Conservation (phyloP, 2,797 vertebrate genomes). For the Lutjanus campechanus region DNA sequence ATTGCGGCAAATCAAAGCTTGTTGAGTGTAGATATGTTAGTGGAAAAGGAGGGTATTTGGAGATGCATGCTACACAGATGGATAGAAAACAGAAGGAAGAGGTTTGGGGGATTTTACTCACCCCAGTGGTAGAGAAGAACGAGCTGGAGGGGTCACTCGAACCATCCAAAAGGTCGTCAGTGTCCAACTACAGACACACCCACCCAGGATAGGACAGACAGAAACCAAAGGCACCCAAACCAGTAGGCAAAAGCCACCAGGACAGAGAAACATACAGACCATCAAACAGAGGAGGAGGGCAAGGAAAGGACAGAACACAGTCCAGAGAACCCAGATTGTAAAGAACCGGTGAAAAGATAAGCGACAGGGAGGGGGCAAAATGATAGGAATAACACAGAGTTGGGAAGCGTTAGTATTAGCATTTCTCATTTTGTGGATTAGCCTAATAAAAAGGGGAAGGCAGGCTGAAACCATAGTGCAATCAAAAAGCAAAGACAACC, state of each 20-base stretch:
- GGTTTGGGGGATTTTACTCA: constrained; percentile 86
- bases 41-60: constrained; percentile 68
- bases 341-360: constrained; percentile 70
- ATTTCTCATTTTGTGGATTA: constrained; percentile 66
- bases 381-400: constrained; percentile 66
- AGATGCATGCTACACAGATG: constrained; percentile 78
- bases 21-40: constrained; percentile 71
- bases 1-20: constrained; percentile 60
- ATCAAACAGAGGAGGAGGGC: constrained; percentile 76
- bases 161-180: constrained; percentile 98
- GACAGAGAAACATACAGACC: constrained; percentile 75
- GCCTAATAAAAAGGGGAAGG: constrained; percentile 57
- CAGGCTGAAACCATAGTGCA: constrained; percentile 66
- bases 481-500: constrained; percentile 62
- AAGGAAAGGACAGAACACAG: constrained; percentile 78
- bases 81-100: constrained; percentile 71
- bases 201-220: constrained; percentile 84
- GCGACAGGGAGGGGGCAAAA: constrained; percentile 60
- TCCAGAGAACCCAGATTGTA: constrained; percentile 72
- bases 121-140: constrained; percentile 95
- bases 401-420: constrained; percentile 81
- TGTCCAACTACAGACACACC: constrained; percentile 93
- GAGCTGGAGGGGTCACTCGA: constrained; percentile 94
- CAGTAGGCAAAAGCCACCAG: constrained; percentile 78
- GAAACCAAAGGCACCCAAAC: constrained; percentile 74